Base-by-base conservation (phyloP, 2,888 invertebrate species). In the Eupithecia tripunctaria region DNA sequence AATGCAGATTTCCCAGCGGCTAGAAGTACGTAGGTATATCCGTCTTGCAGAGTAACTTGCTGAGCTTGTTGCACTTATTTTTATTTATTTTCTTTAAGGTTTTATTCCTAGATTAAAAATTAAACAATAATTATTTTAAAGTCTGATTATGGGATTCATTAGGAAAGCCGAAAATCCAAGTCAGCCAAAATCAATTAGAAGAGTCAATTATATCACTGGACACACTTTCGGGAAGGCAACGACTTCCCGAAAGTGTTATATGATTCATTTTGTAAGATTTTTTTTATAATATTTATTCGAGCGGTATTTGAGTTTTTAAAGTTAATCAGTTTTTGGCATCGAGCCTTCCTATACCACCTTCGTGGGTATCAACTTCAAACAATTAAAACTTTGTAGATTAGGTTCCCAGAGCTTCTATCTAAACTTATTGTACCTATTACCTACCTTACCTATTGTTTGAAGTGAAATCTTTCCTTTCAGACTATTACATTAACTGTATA, bases 1-100 rank as follows among this genome's bases (percentile, higher is more conserved):
- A 73, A 78, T 78, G 79, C 73, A 79, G 79, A 79, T 79, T 79
- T 79, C 78, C 78, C 79, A 70, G 36, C 62, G 77, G 79, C 71
- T 56, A 21, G 32, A 67, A 47, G 43, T 41, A 21, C 56, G 32
- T 56, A 63, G 69, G 43, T 65, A 64, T 62, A 65, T 62, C n/a
- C 38, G 63, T 67, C 62, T 59, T 69, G 56, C 14, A 56, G 5
- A 56, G 62, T 63, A 51, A 63, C 65, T 41, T 18, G 18, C 62
- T 36, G 21, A 36, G 36, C 36, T n/a, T 36, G 62, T 7, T n/a
- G 21, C 63, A 63, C 63, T 29, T 0, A 7, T 12, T 21, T 51
- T 47, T 47, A 15, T 43, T 43, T 43, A 43, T 43, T 43, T 43
- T 43, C 7, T 6, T n/a, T 47, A 6, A 7, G 10, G 2, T 47